Conservation (phyloP, 2,797 vertebrate species). For the Galagoides demidoff region DNA sequence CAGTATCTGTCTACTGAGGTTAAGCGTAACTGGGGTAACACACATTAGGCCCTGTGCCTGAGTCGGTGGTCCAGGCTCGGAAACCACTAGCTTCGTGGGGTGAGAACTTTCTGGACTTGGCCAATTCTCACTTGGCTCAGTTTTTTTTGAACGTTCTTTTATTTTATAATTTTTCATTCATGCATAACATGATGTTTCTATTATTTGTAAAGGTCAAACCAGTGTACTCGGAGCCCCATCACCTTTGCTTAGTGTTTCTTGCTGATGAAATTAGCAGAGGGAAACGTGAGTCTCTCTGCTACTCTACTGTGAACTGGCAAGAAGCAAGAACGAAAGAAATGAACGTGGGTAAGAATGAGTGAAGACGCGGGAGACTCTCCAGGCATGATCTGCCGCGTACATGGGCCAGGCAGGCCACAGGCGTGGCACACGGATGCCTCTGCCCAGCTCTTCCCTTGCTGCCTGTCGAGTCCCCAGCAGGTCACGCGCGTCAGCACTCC, state of each 20-base stretch:
- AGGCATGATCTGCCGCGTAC: background rate
- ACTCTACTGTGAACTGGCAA: background rate
- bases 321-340: background rate
- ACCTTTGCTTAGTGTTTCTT: constrained; percentile 13
- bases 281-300: background rate
- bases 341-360: background rate
- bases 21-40: background rate
- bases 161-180: background rate
- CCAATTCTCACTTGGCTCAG: background rate
- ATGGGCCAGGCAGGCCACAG: background rate
- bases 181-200: background rate
- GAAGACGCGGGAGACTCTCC: background rate
- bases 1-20: background rate
- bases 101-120: background rate
- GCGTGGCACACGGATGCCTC: background rate
- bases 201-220: background rate
- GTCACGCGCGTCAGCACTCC: background rate
- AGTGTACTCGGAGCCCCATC: background rate
- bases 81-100: background rate
- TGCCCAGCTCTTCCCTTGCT: background rate
- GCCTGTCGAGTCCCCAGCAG: background rate
- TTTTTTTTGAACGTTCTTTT: background rate
- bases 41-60: background rate
- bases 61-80: background rate
- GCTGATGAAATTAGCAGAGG: background rate